These are phyloP conservation scores for Trichonephila inaurata DNA, from an alignment of 1,140 invertebrate genomes.

Conservation along the genomic window DNA sequence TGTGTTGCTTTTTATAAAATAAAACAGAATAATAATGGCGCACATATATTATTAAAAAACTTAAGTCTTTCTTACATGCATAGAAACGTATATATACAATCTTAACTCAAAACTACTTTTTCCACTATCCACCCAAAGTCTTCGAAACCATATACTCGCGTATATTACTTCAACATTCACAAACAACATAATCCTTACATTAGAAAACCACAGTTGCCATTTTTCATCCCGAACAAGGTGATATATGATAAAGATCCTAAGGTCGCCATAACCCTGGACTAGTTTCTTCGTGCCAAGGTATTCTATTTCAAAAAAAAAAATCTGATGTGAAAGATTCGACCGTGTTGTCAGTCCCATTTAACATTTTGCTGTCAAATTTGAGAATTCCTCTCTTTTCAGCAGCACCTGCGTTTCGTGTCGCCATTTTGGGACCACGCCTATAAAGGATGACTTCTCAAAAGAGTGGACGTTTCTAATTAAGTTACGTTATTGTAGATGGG, in stretches of 20 bases:
- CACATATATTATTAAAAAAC: no score
- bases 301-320: not conserved
- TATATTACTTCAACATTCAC: no score
- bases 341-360: not conserved
- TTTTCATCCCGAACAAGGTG: no score
- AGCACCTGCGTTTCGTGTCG: conserved; percentile 2
- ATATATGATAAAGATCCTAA: not conserved
- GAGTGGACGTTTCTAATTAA: conserved; percentile 26
- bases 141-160: no score
- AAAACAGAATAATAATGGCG: no score
- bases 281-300: not conserved
- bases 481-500: conserved; percentile 21
- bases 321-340: not conserved
- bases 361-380: conserved; percentile 15
- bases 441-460: conserved; percentile 24
- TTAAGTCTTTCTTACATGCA: no score
- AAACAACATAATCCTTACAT: no score
- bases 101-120: no score
- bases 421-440: conserved; percentile 23
- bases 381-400: not conserved
- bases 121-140: no score
- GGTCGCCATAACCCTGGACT: not conserved
- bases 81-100: no score
- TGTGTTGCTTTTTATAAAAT: no score
- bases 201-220: no score